These are phyloP conservation scores for Pachyramphus minor DNA, from an alignment of 2,113 vertebrate species.

Conservation along the genomic window DNA sequence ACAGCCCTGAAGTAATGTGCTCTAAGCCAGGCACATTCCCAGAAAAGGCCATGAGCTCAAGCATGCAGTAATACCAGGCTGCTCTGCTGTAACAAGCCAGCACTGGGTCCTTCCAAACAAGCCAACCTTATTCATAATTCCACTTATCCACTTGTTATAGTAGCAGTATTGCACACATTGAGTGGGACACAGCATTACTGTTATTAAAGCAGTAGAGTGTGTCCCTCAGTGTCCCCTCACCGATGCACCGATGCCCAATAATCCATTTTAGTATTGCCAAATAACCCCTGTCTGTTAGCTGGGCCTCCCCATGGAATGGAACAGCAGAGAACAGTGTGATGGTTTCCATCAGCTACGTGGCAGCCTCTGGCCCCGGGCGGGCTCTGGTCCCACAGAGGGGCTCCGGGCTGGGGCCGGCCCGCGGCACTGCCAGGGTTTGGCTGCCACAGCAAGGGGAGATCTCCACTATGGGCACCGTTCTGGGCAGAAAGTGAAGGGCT, in stretches of 20 bases:
- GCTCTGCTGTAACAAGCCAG: not conserved
- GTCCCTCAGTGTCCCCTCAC: not conserved
- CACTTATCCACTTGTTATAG: not conserved
- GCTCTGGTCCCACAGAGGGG: not conserved
- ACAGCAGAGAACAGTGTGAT: not conserved
- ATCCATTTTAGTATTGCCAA: not conserved
- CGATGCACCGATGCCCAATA: not conserved
- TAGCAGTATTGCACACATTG: not conserved
- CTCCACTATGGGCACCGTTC: not conserved
- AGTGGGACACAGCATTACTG: not conserved
- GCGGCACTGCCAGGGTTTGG: not conserved
- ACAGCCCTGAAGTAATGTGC: not conserved
- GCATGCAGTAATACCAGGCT: not conserved
- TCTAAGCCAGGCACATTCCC: not conserved
- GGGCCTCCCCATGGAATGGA: fast-evolving
- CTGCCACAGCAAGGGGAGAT: not conserved
- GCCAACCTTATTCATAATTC: not conserved
- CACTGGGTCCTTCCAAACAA: not conserved
- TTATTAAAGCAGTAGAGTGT: not conserved
- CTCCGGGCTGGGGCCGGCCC: fast-evolving
- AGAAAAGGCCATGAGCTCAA: not conserved
- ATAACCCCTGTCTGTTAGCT: too few species aligned
- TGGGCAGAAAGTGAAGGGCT: too few species aligned
- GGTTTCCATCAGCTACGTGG: fast-evolving
- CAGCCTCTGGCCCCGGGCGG: not conserved